A percentile compares a stretch with the other conserved stretches of the same genome.
phyloP scores from a whole-genome alignment of 2,888 invertebrate species.

The Polylopha cassiicola region DNA sequence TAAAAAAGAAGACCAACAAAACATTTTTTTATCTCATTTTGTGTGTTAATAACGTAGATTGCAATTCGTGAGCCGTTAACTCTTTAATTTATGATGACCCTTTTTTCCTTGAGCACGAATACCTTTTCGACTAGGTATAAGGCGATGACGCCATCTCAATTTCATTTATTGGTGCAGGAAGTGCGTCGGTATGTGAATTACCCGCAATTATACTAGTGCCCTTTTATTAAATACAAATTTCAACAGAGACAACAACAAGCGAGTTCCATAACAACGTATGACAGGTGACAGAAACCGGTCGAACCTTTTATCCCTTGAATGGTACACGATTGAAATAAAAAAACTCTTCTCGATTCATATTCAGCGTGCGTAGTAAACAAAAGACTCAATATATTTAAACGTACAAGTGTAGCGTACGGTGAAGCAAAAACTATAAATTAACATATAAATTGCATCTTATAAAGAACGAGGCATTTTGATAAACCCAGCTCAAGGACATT shows the following conservation, averaged over 20 bases:
- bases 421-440: conserved; percentile 26
- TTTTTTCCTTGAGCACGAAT: too few relatives aligned
- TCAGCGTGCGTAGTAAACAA: conserved; percentile 32
- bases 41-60: too few relatives aligned
- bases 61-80: conserved; percentile 2
- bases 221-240: conserved; percentile 17
- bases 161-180: conserved; percentile 18
- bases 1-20: too few relatives aligned
- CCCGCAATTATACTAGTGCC: conserved; percentile 17
- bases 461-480: conserved; percentile 32
- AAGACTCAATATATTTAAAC: conserved; percentile 6
- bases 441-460: conserved; percentile 38
- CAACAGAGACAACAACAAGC: conserved; percentile 3
- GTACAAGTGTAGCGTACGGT: conserved; percentile 3
- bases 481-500: conserved; percentile 31
- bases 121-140: too few relatives aligned
- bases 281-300: conserved; percentile 65
- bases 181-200: conserved; percentile 14
- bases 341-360: conserved; percentile 45
- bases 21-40: too few relatives aligned
- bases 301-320: conserved; percentile 48
- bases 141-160: conserved; percentile 10
- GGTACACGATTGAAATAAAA: conserved; percentile 49
- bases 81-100: conserved; percentile 3
- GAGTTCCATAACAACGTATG: conserved; percentile 36